These are phyloP conservation scores for Pelvicachromis taeniatus DNA, from an alignment of 2,113 vertebrate species.

Conservation along the genomic window DNA sequence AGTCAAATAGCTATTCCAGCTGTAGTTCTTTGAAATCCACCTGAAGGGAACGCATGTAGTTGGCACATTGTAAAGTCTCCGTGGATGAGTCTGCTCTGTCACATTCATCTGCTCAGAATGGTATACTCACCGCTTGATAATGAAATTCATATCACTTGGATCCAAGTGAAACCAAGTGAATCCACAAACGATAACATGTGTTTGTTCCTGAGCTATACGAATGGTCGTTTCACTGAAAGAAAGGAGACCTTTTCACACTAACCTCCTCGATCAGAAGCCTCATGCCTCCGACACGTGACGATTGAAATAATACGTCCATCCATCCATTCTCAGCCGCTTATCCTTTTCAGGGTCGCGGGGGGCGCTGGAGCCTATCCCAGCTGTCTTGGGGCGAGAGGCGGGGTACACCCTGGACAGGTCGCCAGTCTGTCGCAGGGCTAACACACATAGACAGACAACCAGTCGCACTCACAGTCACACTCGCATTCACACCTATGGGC, in stretches of 20 bases:
- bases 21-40: not conserved
- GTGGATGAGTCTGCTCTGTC: not conserved
- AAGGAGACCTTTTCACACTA: not conserved
- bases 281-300: not conserved
- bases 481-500: no score
- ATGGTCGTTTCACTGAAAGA: not conserved
- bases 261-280: not conserved
- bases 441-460: no score
- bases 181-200: no score
- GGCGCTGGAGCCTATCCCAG: no score
- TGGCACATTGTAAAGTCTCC: accelerated
- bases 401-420: no score
- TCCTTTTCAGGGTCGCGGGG: no score
- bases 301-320: not conserved
- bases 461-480: no score
- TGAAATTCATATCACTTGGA: not conserved
- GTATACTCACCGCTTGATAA: not conserved
- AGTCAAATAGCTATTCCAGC: not conserved
- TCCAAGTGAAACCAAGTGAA: not conserved
- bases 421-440: no score
- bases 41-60: accelerated
- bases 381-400: no score
- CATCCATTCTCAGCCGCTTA: no score
- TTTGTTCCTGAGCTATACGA: no score
- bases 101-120: not conserved